These are phyloP conservation scores for Agonum fuliginosum DNA, from an alignment of 2,888 invertebrate genomes.

Conservation along the genomic window DNA sequence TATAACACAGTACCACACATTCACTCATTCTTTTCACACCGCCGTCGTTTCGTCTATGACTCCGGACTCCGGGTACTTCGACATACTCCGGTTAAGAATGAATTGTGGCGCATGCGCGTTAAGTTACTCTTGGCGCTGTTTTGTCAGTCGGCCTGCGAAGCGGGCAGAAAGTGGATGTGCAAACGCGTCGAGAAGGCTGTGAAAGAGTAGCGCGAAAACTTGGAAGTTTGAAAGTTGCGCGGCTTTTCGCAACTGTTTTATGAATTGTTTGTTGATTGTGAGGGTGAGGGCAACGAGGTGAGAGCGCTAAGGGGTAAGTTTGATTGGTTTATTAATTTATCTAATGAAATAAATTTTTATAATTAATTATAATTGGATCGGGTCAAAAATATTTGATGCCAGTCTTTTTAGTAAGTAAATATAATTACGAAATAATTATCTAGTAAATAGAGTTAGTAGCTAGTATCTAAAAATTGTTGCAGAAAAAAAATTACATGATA, in stretches of 20 bases:
- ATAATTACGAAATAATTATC: too few relatives aligned
- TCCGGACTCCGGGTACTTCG: background rate
- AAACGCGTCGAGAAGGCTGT: background rate
- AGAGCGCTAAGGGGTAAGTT: background rate
- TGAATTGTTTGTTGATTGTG: background rate
- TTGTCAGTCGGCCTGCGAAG: slow-evolving; percentile 17
- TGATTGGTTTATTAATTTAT: background rate
- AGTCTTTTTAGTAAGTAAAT: too few relatives aligned
- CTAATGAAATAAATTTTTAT: too few relatives aligned
- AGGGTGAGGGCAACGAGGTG: background rate
- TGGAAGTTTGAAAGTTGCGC: background rate
- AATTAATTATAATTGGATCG: too few relatives aligned
- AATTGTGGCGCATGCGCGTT: background rate
- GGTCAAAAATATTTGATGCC: too few relatives aligned
- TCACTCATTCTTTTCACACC: background rate
- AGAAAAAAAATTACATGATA: too few relatives aligned
- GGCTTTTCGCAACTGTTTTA: background rate
- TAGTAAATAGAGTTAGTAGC: too few relatives aligned
- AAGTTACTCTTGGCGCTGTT: background rate
- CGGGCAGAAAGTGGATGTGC: slow-evolving; percentile 26
- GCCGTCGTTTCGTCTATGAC: background rate
- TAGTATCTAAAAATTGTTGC: too few relatives aligned
- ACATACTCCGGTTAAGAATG: background rate
- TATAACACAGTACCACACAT: too few relatives aligned
- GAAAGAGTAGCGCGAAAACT: background rate